These are phyloP conservation scores for Baronia brevicornis DNA, from an alignment of 2,888 invertebrate species.

Conservation along the genomic window DNA sequence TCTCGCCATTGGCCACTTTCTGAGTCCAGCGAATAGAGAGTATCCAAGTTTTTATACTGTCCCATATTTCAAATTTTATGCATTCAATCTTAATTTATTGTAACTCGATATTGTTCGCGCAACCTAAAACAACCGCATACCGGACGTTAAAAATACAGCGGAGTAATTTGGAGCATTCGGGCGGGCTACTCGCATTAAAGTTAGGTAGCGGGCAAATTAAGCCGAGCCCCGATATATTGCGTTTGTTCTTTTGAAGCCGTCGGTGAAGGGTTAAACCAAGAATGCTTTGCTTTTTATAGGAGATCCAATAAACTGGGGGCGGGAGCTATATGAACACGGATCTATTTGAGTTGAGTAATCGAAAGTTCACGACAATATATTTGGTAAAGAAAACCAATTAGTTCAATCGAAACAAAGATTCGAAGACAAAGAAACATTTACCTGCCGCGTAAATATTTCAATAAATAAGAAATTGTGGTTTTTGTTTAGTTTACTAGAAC, in stretches of 20 bases:
- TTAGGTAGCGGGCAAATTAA: constrained; percentile 68
- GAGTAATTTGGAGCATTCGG: constrained; percentile 71
- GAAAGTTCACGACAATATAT: constrained; percentile 15
- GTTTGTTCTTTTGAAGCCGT: constrained; percentile 74
- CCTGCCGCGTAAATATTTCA: too few relatives aligned
- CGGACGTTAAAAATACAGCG: constrained; percentile 70
- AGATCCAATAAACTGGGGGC: constrained; percentile 55
- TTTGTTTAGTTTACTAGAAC: too few relatives aligned
- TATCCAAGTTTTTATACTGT: too few relatives aligned
- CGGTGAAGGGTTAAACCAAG: constrained; percentile 75
- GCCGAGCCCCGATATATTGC: constrained; percentile 72
- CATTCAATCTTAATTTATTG: too few relatives aligned
- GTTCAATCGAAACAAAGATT: too few relatives aligned
- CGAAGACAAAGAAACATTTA: too few relatives aligned
- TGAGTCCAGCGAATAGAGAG: too few relatives aligned
- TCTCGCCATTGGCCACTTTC: too few relatives aligned
- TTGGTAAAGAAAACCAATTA: too few relatives aligned
- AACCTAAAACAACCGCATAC: constrained; percentile 68
- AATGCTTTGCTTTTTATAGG: constrained; percentile 74
- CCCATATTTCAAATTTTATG: too few relatives aligned
- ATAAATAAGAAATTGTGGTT: too few relatives aligned
- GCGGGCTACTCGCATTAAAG: constrained; percentile 63
- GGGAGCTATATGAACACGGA: constrained; percentile 21
- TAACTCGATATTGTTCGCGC: constrained; percentile 61
- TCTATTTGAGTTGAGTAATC: constrained; percentile 11